Base-by-base conservation (phyloP, 2,888 invertebrate species). In the Luperina testacea region DNA sequence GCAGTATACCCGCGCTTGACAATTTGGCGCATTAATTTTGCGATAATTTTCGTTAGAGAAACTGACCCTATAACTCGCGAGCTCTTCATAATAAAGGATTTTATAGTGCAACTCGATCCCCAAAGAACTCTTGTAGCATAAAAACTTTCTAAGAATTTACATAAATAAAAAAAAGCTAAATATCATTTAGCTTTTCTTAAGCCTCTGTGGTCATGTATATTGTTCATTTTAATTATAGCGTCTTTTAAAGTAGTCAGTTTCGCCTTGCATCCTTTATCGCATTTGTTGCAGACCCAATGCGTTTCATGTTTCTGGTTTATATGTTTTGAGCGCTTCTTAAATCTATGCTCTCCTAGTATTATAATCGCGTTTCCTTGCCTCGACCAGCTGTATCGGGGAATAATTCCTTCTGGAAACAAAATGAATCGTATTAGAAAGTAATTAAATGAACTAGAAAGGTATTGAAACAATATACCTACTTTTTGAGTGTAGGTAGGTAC, bases 271-370 rank as follows among this genome's bases (percentile, higher is more conserved):
- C 97, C 97, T 79, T 94, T 96, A 76, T 96, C 95, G 48, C 94
- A 94, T 82, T 96, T 95, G 84, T 96, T 96, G 85, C 96, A 96
- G 0, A 96, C 96, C 96, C 96, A 96, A 75, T 96, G 96, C 0
- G 91, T 94, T 82, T 96, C 96, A 8, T 95, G 93, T 64, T 93
- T 95, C 71, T 92, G 94, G 78, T 96, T 96, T 13, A 92, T 87
- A 72, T 95, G 93, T 73, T 92, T 95, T 0, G 96, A 96, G 0
- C 96, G 90, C 83, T 95, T 96, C 84, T 96, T 96, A 88, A 96
- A 96, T 72, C 96, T 92, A 90, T 96, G 94, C 27, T 95, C 94
- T 2, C 96, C 96, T 61, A 96, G 91, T 74, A 96, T 91, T 38
- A 96, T 96, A 71, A 96, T 95, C 0, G 96, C 96, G 87, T 96